Conservation (phyloP, 2,113 vertebrate species). For the Bubo blakistoni region DNA sequence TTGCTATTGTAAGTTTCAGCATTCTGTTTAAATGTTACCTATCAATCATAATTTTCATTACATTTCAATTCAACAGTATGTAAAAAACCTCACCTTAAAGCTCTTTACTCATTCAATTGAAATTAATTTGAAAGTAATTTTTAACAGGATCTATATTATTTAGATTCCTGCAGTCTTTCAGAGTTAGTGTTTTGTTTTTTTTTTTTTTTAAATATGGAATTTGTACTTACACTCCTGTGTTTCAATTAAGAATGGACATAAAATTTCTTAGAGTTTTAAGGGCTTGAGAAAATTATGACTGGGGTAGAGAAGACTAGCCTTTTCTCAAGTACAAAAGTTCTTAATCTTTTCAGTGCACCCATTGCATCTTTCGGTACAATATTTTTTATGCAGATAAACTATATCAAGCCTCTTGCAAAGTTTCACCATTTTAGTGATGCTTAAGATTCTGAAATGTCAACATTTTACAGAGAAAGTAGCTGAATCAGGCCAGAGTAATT, state of each 20-base stretch:
- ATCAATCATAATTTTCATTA: background rate
- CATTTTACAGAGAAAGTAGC: background rate
- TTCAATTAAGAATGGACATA: background rate
- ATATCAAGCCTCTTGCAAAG: background rate
- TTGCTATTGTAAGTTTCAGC: background rate
- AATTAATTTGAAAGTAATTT: background rate
- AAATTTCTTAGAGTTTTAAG: background rate
- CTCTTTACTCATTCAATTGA: background rate
- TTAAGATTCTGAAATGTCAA: constrained; percentile 2
- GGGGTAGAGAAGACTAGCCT: background rate
- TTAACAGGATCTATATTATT: background rate
- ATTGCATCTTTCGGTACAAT: background rate
- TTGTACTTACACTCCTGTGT: background rate
- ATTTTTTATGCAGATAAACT: background rate
- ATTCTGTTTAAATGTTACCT: background rate
- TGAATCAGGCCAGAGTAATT: background rate
- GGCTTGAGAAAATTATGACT: background rate
- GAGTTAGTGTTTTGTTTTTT: too few relatives aligned
- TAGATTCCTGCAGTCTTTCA: background rate
- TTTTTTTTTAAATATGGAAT: background rate
- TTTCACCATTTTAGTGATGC: background rate
- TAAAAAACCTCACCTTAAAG: background rate
- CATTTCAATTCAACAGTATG: background rate
- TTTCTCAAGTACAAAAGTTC: background rate
- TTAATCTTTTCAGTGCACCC: background rate